These are phyloP conservation scores for Arenaria interpres DNA, from an alignment of 2,113 vertebrate species.

Conservation along the genomic window DNA sequence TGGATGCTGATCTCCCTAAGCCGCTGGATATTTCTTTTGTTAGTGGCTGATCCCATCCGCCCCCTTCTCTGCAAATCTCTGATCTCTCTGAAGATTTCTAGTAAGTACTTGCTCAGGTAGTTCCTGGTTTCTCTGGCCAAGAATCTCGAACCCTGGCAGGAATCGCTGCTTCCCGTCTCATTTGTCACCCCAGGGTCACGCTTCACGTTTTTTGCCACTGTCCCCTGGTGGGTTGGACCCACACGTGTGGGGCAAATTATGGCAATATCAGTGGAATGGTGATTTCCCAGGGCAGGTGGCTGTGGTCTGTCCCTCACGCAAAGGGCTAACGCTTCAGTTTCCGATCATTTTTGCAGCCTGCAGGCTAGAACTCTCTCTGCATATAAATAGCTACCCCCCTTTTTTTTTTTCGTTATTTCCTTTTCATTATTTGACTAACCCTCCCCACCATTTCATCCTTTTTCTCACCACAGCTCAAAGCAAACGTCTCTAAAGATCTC, in stretches of 20 bases:
- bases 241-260: rapidly evolving
- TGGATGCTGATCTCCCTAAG: slow-evolving; percentile 48
- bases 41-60: neutral
- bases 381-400: neutral
- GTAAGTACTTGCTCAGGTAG: neutral
- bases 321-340: neutral
- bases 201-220: rapidly evolving
- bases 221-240: neutral
- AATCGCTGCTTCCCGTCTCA: neutral
- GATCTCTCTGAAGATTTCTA: neutral
- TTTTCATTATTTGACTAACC: slow-evolving; percentile 39
- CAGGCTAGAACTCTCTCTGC: neutral
- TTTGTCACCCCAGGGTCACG: neutral
- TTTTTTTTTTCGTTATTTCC: neutral
- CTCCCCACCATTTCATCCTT: neutral
- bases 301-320: neutral
- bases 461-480: neutral
- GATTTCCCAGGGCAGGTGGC: neutral
- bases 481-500: neutral
- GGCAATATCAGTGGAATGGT: rapidly evolving
- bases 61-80: neutral
- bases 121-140: neutral
- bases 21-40: slow-evolving; percentile 26
- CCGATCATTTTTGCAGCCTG: neutral
- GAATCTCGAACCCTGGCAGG: neutral